These are phyloP conservation scores for Drosophila differens DNA, from an alignment of 2,888 invertebrate species.

Conservation along the genomic window DNA sequence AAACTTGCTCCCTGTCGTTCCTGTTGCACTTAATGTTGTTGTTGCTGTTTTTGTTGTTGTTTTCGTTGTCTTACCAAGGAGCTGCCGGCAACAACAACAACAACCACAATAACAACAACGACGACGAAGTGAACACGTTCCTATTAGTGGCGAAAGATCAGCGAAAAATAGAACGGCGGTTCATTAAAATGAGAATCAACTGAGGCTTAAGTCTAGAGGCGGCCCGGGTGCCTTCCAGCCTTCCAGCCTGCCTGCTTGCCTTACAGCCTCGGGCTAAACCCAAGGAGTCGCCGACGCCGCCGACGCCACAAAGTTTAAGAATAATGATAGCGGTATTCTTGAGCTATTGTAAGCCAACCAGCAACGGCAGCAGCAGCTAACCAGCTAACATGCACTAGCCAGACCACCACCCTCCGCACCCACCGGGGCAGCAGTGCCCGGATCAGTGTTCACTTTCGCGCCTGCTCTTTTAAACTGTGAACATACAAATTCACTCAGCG, in stretches of 20 bases:
- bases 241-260: slow-evolving; percentile 10
- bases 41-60: slow-evolving; percentile 47
- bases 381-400: slow-evolving; percentile 45
- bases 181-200: slow-evolving; percentile 83
- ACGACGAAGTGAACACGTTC: slow-evolving; percentile 77
- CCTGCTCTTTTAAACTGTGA: slow-evolving; percentile 82
- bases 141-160: slow-evolving; percentile 83
- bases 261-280: slow-evolving; percentile 12
- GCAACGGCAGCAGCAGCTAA: slow-evolving; percentile 38
- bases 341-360: slow-evolving; percentile 78
- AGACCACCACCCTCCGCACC: slow-evolving; percentile 2
- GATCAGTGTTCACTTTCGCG: slow-evolving; percentile 78
- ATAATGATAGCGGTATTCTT: slow-evolving; percentile 85
- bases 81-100: slow-evolving; percentile 35
- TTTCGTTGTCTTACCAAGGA: slow-evolving; percentile 59
- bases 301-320: slow-evolving; percentile 68
- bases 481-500: slow-evolving; percentile 84
- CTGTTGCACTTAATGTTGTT: slow-evolving; percentile 31
- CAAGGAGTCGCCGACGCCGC: slow-evolving; percentile 53
- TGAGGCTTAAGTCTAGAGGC: slow-evolving; percentile 51
- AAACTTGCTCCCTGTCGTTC: slow-evolving; percentile 60
- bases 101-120: slow-evolving; percentile 30
- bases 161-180: slow-evolving; percentile 84
- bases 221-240: slow-evolving; percentile 25
- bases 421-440: slow-evolving; percentile 13